Conservation (phyloP, 2,797 vertebrate species). For the Limnodromus scolopaceus region DNA sequence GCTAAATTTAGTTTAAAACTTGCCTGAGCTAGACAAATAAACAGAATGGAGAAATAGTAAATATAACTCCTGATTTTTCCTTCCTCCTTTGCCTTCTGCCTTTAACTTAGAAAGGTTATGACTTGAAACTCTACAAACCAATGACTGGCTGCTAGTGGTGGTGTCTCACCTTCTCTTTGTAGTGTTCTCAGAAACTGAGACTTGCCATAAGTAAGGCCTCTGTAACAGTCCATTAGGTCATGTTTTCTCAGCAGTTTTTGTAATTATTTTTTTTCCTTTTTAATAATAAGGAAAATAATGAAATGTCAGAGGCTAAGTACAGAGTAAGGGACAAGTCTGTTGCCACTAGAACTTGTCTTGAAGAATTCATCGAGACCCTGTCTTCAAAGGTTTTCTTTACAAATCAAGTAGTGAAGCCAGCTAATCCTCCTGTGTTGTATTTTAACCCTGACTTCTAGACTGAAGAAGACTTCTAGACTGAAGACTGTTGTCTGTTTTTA, state of each 20-base stretch:
- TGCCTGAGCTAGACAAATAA: neutral
- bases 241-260: neutral
- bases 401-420: neutral
- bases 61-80: neutral
- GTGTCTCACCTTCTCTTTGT: neutral
- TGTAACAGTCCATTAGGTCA: neutral
- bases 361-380: neutral
- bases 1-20: neutral
- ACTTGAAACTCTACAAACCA: neutral
- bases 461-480: neutral
- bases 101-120: neutral
- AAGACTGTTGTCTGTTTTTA: neutral
- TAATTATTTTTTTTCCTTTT: neutral
- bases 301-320: neutral
- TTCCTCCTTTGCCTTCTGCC: neutral
- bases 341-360: neutral
- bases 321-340: neutral
- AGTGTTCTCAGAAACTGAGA: neutral
- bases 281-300: neutral
- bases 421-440: neutral
- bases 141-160: neutral
- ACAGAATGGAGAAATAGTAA: neutral
- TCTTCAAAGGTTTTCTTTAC: neutral
- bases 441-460: neutral
- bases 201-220: neutral